Evolutionary conservation across 2,888 invertebrate genomes (phyloP).

Genomic region (Eueremaeus valkanovi): DNA sequence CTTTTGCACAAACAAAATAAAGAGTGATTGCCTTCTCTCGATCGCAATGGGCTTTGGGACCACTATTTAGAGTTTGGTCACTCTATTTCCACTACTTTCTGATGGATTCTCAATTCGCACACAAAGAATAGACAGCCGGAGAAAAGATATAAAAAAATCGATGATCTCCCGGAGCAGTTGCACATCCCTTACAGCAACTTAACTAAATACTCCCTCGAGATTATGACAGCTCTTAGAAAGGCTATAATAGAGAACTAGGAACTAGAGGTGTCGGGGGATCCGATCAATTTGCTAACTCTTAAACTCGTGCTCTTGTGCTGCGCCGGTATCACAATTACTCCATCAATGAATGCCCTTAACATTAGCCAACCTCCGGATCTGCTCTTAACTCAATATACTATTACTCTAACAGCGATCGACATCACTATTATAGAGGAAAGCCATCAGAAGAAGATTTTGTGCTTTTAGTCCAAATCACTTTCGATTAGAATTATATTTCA

Average conservation of each 20-base stretch:
- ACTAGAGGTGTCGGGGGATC: slow-evolving; percentile 31
- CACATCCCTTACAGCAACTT: slow-evolving; percentile 24
- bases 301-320: slow-evolving; percentile 21
- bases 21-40: slow-evolving; percentile 4
- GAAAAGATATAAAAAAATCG: slow-evolving; percentile 5
- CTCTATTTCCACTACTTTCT: slow-evolving; percentile 25
- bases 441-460: neutral
- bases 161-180: slow-evolving; percentile 4
- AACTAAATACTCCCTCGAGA: slow-evolving; percentile 35
- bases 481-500: slow-evolving; percentile 3
- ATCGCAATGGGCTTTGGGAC: neutral
- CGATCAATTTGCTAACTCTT: slow-evolving; percentile 24
- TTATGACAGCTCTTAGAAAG: slow-evolving; percentile 18
- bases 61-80: slow-evolving; percentile 33
- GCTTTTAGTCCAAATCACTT: slow-evolving; percentile 7
- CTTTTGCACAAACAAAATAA: slow-evolving; percentile 30
- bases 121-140: neutral
- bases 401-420: neutral
- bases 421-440: neutral
- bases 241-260: slow-evolving; percentile 11
- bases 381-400: too few relatives aligned
- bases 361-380: slow-evolving; percentile 1
- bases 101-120: too few relatives aligned
- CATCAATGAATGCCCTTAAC: slow-evolving; percentile 29
- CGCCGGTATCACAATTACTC: neutral